phyloP scores from a whole-genome alignment of 92 coral and sea anemone genomes.

The Pocillopora meandrina region DNA sequence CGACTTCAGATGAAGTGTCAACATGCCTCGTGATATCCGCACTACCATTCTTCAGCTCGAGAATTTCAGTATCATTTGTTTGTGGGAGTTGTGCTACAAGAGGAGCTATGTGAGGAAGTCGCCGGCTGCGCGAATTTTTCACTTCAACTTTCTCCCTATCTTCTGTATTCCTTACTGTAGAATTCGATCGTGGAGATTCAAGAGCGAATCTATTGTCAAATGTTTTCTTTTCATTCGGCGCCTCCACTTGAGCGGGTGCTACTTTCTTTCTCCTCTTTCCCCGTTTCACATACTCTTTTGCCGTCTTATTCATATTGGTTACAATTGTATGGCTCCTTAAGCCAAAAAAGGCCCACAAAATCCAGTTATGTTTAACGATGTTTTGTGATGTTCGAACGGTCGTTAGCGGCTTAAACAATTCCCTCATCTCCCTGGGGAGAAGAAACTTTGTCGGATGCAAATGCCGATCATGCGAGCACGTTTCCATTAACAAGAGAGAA shows the following conservation, averaged over 20 bases:
- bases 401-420: background rate
- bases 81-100: background rate
- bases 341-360: background rate
- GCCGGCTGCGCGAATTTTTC: slow-evolving; percentile 1
- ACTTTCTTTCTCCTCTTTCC: slow-evolving; percentile 12
- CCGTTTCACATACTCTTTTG: slow-evolving; percentile 6
- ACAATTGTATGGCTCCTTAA: background rate
- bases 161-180: background rate
- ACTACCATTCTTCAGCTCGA: background rate
- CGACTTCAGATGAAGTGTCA: background rate
- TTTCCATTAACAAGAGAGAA: background rate
- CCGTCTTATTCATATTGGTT: slow-evolving; percentile 17
- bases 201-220: background rate
- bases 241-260: slow-evolving; percentile 1
- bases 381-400: slow-evolving; percentile 11
- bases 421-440: slow-evolving; percentile 1
- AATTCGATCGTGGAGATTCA: background rate
- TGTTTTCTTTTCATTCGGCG: slow-evolving; percentile 9
- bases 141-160: background rate
- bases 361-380: background rate
- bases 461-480: background rate
- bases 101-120: slow-evolving; percentile 31
- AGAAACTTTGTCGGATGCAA: background rate
- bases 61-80: slow-evolving; percentile 11
- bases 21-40: background rate